phyloP scores from a whole-genome alignment of 2,888 invertebrate genomes.

The Coleophora deauratella region DNA sequence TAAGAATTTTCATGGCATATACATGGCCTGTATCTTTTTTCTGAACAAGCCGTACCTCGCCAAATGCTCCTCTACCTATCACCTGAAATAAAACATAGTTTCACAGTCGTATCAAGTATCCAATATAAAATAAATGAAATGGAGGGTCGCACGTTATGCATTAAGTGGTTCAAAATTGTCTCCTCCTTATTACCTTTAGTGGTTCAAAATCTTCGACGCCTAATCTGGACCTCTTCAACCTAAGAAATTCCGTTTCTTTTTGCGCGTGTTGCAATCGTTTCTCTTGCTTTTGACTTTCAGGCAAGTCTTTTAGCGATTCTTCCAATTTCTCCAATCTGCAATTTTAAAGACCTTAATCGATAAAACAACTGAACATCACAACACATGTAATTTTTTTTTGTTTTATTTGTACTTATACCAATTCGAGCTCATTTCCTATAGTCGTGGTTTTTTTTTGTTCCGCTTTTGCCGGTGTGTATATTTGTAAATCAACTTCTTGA shows the following conservation, averaged over 20 bases:
- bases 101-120: background rate
- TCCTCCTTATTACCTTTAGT: constrained; percentile 87
- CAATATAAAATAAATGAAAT: background rate
- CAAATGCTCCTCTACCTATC: constrained; percentile 94
- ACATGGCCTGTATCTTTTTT: constrained; percentile 99
- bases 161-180: constrained; percentile 99
- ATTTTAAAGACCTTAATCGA: too few species aligned
- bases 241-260: constrained; percentile 98
- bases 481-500: too few species aligned
- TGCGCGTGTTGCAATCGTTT: constrained; percentile 96
- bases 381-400: too few species aligned
- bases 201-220: constrained; percentile 99
- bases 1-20: constrained; percentile 99
- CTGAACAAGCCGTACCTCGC: constrained; percentile 97
- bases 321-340: constrained; percentile 90
- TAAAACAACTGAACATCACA: too few species aligned
- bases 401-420: too few species aligned
- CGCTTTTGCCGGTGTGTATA: too few species aligned
- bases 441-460: too few species aligned
- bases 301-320: constrained; percentile 95
- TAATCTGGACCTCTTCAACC: constrained; percentile 94
- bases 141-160: constrained; percentile 68
- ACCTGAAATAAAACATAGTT: constrained; percentile 36
- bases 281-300: constrained; percentile 95
- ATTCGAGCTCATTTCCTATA: too few species aligned